These are phyloP conservation scores for Stenichneumon culpator DNA, from an alignment of 2,888 invertebrate genomes.

Conservation along the genomic window DNA sequence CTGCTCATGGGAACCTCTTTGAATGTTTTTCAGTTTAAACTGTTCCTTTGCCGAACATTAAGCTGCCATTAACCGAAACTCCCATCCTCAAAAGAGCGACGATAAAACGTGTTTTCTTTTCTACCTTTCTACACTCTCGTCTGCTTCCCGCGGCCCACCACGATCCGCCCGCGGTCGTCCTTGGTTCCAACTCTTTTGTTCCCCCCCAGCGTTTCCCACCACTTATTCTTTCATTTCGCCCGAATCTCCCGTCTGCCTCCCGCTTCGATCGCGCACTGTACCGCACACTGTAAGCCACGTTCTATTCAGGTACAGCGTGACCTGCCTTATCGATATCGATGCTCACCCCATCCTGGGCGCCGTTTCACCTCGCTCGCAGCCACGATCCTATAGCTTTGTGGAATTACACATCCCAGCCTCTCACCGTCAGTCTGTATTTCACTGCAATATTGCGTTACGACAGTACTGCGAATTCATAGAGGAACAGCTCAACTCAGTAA, in stretches of 20 bases:
- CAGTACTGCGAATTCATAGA: too few species aligned
- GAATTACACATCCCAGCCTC: background rate
- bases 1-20: constrained; percentile 3
- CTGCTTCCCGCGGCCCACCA: background rate
- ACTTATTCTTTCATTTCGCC: constrained; percentile 48
- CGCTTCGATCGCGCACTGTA: constrained; percentile 65
- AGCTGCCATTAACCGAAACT: constrained; percentile 58
- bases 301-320: constrained; percentile 66
- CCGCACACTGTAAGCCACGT: constrained; percentile 51
- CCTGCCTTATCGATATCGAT: constrained; percentile 75
- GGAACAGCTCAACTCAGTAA: background rate
- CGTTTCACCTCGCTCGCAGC: background rate
- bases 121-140: constrained; percentile 41
- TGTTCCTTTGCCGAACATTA: constrained; percentile 47
- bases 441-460: too few species aligned
- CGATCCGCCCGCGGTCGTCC: constrained; percentile 34
- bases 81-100: constrained; percentile 53
- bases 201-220: constrained; percentile 50
- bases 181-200: constrained; percentile 21
- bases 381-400: background rate
- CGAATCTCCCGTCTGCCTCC: constrained; percentile 44
- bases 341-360: constrained; percentile 69
- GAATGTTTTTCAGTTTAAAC: constrained; percentile 48
- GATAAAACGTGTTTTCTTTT: constrained; percentile 57
- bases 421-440: too few species aligned